phyloP scores from a whole-genome alignment of 2,888 invertebrate genomes.

The Andrena praecox region DNA sequence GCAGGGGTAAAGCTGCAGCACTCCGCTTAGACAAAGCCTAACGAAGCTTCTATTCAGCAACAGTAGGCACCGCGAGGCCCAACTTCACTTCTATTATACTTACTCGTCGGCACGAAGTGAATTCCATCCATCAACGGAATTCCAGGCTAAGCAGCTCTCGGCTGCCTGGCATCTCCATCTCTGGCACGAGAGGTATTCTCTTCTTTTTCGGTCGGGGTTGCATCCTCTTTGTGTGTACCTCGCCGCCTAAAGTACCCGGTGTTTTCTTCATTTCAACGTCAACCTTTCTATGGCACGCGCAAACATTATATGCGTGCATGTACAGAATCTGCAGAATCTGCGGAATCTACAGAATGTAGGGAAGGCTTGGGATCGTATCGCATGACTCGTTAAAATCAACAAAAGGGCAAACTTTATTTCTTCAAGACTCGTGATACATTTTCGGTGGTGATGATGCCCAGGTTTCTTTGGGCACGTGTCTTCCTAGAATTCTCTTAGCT shows the following conservation, averaged over 20 bases:
- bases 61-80: constrained; percentile 75
- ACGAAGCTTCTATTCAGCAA: constrained; percentile 78
- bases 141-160: constrained; percentile 69
- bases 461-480: background rate
- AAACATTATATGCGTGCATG: background rate
- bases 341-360: no score
- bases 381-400: background rate
- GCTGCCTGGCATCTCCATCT: constrained; percentile 54
- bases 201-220: constrained; percentile 51
- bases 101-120: constrained; percentile 70
- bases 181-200: constrained; percentile 56
- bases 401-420: background rate
- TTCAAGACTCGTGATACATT: no score
- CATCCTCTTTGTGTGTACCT: constrained; percentile 61
- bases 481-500: background rate
- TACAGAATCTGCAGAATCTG: no score
- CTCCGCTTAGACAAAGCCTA: constrained; percentile 77
- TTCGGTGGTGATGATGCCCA: background rate
- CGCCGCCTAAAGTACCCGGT: constrained; percentile 31
- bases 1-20: constrained; percentile 68
- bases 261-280: constrained; percentile 21
- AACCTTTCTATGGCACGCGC: background rate
- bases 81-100: constrained; percentile 77
- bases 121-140: constrained; percentile 75
- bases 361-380: background rate